These are phyloP conservation scores for Dascyllus trimaculatus DNA, from an alignment of 2,113 vertebrate species.

Conservation along the genomic window DNA sequence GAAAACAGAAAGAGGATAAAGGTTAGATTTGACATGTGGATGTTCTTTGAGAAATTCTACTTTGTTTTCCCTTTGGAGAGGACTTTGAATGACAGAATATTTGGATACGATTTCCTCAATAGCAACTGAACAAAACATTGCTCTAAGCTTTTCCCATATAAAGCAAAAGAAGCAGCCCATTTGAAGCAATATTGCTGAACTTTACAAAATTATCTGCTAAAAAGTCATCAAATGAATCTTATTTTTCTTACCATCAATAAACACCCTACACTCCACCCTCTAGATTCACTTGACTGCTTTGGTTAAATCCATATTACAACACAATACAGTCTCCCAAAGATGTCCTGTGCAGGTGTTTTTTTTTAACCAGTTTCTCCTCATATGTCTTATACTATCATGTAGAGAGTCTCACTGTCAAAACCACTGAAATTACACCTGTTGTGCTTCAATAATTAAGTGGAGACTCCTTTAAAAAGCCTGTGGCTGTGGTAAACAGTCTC, in stretches of 20 bases:
- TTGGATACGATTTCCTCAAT: constrained; percentile 4
- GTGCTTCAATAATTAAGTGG: neutral
- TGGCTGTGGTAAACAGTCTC: constrained; percentile 21
- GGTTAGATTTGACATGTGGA: neutral
- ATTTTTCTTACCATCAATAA: too few relatives aligned
- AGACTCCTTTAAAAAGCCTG: neutral
- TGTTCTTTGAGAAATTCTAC: neutral
- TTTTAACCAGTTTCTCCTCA: too few relatives aligned
- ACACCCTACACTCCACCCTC: too few relatives aligned
- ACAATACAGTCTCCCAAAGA: neutral
- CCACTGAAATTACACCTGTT: constrained; percentile 9
- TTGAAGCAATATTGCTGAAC: neutral
- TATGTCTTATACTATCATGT: too few relatives aligned
- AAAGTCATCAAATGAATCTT: neutral
- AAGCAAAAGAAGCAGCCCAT: neutral
- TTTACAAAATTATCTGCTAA: neutral
- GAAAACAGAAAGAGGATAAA: constrained; percentile 5
- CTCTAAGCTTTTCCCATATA: neutral
- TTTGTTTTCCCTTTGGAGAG: neutral
- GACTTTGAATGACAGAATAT: neutral
- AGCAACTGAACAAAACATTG: neutral
- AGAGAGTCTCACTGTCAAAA: too few relatives aligned
- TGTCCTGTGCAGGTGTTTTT: too few relatives aligned
- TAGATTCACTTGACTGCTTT: too few relatives aligned
- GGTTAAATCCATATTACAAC: too few relatives aligned